Conservation (phyloP, 2,113 vertebrate genomes). For the Symphodus melops region DNA sequence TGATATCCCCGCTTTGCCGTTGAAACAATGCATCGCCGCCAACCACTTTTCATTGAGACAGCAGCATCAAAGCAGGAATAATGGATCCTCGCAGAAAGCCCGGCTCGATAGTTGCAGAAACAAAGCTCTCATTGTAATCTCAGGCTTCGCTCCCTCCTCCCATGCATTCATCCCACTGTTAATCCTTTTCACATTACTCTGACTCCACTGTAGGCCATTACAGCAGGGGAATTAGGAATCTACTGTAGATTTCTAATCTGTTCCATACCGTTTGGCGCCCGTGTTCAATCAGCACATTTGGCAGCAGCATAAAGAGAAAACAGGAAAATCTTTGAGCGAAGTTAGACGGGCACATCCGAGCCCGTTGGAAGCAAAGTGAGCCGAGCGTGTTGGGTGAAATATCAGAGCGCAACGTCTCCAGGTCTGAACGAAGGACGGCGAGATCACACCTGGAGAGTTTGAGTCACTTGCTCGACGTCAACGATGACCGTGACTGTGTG, state of each 20-base stretch:
- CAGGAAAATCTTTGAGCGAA: neutral
- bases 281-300: slow-evolving; percentile 59
- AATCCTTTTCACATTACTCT: slow-evolving; percentile 77
- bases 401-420: slow-evolving; percentile 1
- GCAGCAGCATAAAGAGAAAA: slow-evolving; percentile 47
- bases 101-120: slow-evolving; percentile 71
- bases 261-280: slow-evolving; percentile 30
- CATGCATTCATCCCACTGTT: slow-evolving; percentile 70
- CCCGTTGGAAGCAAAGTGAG: neutral
- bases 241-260: slow-evolving; percentile 70
- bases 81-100: slow-evolving; percentile 76
- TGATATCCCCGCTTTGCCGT: slow-evolving; percentile 64
- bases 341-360: slow-evolving; percentile 18
- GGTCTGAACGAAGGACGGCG: neutral
- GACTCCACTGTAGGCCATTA: slow-evolving; percentile 73
- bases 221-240: slow-evolving; percentile 65
- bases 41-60: slow-evolving; percentile 73
- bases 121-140: slow-evolving; percentile 79
- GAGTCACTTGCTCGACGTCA: neutral
- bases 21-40: slow-evolving; percentile 73
- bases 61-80: slow-evolving; percentile 80
- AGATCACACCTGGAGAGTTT: slow-evolving; percentile 10
- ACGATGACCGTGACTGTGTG: too few species aligned
- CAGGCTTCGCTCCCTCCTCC: slow-evolving; percentile 51
- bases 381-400: slow-evolving; percentile 20